Base-by-base conservation (phyloP, 2,113 vertebrate species). In the Poecilia latipinna region DNA sequence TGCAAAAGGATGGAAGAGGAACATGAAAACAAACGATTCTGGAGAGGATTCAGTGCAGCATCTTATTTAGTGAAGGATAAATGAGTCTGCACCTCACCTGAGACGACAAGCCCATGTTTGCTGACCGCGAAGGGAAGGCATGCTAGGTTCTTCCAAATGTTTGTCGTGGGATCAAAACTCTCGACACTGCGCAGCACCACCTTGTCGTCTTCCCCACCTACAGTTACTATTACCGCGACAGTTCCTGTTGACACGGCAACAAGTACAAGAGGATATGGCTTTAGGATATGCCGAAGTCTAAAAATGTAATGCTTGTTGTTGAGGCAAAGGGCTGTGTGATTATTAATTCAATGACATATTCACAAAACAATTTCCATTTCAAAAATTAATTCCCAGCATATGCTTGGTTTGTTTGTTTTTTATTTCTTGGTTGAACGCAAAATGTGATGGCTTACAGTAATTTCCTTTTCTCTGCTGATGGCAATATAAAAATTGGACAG, bases 201-300 rank as follows among this genome's bases (percentile, higher is more conserved):
- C 86, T 95, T 96, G 87, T 95, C 95, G 12, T 96, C 95, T 82
- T 96, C 95, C 3, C 95, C 94, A 2, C 94, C 95, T 0, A 95
- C 95, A 1, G 94, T 95, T 83, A 96, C 91, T 4, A 96, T 95
- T 72, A 95, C 93, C 74, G 95, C 94, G 26, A 90, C 93, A 10
- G 91, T 93, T 35, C 92, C 95, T 96, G 89, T 82, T 76, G 61
- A 79, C 90, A 65, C 62, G 63, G 86, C 26, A 89, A 89, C 85
- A 70, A 4, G 24, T 57, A 72, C 60, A 1, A 77, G 24, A 85
- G 22, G 48, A 54, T 10, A 12, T 35, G 22, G 33, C 28, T 29
- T 69, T 80, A 17, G 35, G 62, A 78, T 72, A 33, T 39, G 74
- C 33, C 12, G 1, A 2, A 57, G 54, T 51, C 39, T 51, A 61